phyloP scores from a whole-genome alignment of 2,888 invertebrate genomes.

The Copidosoma aretas region DNA sequence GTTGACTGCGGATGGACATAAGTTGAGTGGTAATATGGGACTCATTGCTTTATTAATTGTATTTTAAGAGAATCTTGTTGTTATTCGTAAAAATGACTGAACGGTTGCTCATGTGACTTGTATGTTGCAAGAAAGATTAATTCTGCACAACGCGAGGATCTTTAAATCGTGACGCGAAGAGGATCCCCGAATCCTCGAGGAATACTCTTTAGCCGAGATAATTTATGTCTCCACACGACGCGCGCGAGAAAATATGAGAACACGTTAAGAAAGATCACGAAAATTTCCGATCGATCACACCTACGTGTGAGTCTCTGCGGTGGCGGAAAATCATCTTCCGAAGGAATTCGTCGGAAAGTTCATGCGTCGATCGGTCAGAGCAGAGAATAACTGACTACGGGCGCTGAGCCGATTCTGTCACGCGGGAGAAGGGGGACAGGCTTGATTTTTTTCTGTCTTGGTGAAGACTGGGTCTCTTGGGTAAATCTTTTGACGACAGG shows the following conservation, averaged over 20 bases:
- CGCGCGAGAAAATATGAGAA: not conserved
- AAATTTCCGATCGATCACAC: conserved; percentile 57
- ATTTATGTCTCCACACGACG: conserved; percentile 24
- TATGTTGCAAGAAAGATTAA: no score
- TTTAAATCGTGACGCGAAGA: no score
- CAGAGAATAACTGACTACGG: no score
- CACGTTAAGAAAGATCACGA: conserved; percentile 56
- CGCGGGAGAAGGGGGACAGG: conserved; percentile 36
- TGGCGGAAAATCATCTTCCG: conserved; percentile 24
- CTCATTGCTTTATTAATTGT: no score
- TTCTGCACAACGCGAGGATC: no score
- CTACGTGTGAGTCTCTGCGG: conserved; percentile 44
- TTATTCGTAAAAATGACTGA: no score
- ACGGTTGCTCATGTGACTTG: no score
- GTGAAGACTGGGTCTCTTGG: conserved; percentile 24
- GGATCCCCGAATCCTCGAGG: not conserved
- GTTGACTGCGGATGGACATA: no score
- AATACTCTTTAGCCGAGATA: not conserved
- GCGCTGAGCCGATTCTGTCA: not conserved
- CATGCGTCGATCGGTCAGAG: not conserved
- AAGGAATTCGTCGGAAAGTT: not conserved
- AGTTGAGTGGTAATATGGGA: no score
- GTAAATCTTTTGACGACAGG: conserved; percentile 47
- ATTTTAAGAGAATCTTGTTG: no score
- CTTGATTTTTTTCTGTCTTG: no score